phyloP scores from a whole-genome alignment of 2,888 invertebrate species.

The Chaitophorus viminalis region DNA sequence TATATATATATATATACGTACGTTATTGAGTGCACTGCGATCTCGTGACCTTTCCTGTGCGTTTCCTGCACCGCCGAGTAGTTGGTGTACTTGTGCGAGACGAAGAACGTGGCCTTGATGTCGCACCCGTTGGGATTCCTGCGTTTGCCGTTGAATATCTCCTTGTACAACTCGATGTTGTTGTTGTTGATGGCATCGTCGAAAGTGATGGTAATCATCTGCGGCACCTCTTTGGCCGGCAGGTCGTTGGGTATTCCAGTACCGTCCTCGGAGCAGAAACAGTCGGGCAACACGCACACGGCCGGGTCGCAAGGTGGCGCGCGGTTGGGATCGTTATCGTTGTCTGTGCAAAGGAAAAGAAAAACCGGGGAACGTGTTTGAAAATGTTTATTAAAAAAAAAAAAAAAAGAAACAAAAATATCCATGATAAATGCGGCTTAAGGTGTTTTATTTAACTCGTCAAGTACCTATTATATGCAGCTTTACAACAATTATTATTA shows the following conservation, averaged over 20 bases:
- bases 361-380: slow-evolving; percentile 66
- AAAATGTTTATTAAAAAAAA: no score
- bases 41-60: slow-evolving; percentile 91
- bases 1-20: slow-evolving; percentile 70
- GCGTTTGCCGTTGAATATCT: slow-evolving; percentile 87
- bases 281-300: slow-evolving; percentile 89
- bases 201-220: slow-evolving; percentile 94
- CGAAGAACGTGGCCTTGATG: slow-evolving; percentile 91
- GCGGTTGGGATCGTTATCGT: slow-evolving; percentile 92
- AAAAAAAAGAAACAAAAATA: no score
- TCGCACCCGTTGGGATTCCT: slow-evolving; percentile 94
- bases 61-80: slow-evolving; percentile 93
- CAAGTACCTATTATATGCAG: no score
- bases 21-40: slow-evolving; percentile 93
- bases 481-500: no score
- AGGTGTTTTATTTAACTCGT: no score
- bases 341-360: slow-evolving; percentile 74
- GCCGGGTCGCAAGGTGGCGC: slow-evolving; percentile 88
- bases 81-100: slow-evolving; percentile 93
- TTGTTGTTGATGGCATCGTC: slow-evolving; percentile 96
- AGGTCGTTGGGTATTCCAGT: slow-evolving; percentile 86
- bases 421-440: no score
- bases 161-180: slow-evolving; percentile 92
- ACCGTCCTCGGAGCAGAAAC: slow-evolving; percentile 94
- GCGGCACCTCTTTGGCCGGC: slow-evolving; percentile 85